A percentile compares a stretch with the other conserved stretches of the same genome.
These are phyloP conservation scores for Cacoxenus indagator DNA, from an alignment of 2,888 invertebrate genomes.

Conservation along the genomic window DNA sequence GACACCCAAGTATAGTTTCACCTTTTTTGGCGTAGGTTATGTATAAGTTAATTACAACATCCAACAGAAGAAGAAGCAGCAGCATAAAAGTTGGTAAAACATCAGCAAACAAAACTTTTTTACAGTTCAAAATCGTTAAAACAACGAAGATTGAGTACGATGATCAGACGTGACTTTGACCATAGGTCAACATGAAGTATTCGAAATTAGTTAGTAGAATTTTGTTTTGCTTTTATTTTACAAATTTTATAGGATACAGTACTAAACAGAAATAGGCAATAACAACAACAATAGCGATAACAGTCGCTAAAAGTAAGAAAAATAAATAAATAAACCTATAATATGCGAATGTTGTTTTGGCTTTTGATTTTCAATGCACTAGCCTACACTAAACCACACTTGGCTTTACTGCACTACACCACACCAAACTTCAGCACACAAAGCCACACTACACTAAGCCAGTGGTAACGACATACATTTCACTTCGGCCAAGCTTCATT, in stretches of 20 bases:
- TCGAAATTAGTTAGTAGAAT: too few relatives aligned
- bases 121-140: background rate
- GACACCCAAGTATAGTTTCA: too few relatives aligned
- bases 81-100: background rate
- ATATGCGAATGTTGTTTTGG: constrained; percentile 15
- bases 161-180: background rate
- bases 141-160: background rate
- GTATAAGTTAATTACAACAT: constrained; percentile 6
- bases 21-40: background rate
- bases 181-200: too few relatives aligned
- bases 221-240: too few relatives aligned
- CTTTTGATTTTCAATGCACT: constrained; percentile 10
- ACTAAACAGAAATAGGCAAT: background rate
- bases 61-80: background rate
- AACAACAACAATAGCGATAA: background rate
- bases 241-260: too few relatives aligned
- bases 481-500: too few relatives aligned
- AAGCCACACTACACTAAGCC: background rate
- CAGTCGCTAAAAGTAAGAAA: too few relatives aligned
- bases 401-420: too few relatives aligned
- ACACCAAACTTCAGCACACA: too few relatives aligned
- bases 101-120: background rate
- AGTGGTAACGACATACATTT: background rate
- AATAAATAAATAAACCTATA: too few relatives aligned
- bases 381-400: background rate